phyloP scores from a whole-genome alignment of 2,797 vertebrate species.

The Mormyrus proboscirostris region DNA sequence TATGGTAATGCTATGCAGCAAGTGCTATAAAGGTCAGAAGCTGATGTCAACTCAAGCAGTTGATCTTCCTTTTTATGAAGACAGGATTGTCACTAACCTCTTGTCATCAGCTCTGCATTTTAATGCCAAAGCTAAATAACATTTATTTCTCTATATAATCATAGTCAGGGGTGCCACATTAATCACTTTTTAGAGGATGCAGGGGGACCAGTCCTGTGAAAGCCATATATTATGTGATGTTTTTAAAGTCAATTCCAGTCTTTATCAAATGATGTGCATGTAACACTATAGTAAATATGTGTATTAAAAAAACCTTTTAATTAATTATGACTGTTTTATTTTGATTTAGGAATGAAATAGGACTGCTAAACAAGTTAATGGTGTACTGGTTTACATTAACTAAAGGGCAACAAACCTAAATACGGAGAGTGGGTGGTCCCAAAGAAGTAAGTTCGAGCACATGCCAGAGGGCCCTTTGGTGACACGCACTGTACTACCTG shows the following conservation, averaged over 20 bases:
- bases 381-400: neutral
- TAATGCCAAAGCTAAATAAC: neutral
- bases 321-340: neutral
- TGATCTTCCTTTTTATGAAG: neutral
- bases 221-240: neutral
- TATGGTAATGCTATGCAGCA: neutral
- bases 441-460: constrained; percentile 93
- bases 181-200: neutral
- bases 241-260: neutral
- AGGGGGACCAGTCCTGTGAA: neutral
- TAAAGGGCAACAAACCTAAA: constrained; percentile 61
- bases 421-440: constrained; percentile 82
- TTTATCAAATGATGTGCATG: neutral
- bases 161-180: neutral
- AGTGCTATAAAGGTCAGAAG: neutral
- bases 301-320: neutral
- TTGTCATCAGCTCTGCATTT: neutral
- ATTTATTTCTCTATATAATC: neutral
- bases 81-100: neutral
- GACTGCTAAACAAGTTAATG: neutral
- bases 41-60: neutral
- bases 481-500: constrained; percentile 88
- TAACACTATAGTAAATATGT: neutral
- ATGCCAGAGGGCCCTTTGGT: constrained; percentile 86
- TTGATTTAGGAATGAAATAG: neutral